Conservation (phyloP, 2,797 vertebrate genomes). For the Thamnophis elegans region DNA sequence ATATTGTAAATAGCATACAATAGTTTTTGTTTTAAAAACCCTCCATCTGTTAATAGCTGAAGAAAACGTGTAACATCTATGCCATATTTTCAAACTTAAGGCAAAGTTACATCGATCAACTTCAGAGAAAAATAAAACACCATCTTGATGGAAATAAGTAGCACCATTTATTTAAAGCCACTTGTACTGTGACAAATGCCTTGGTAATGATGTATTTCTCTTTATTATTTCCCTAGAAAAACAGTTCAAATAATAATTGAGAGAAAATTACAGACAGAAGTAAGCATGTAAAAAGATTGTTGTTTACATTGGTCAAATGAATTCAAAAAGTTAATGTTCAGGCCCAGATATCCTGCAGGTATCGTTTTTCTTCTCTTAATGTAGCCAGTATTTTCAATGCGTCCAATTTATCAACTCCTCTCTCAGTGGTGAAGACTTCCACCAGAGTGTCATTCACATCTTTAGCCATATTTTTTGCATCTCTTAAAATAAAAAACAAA, state of each 20-base stretch:
- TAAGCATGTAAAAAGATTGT: neutral
- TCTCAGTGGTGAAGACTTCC: slow-evolving; percentile 80
- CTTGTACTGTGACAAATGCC: neutral
- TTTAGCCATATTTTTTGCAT: slow-evolving; percentile 95
- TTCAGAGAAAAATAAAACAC: neutral
- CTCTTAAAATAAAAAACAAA: slow-evolving; percentile 69
- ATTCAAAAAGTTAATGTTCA: slow-evolving; percentile 62
- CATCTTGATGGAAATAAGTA: neutral
- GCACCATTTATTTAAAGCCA: neutral
- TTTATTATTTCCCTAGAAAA: neutral
- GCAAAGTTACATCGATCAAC: neutral
- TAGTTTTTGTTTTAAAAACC: neutral
- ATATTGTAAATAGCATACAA: neutral
- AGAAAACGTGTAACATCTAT: neutral
- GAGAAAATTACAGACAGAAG: neutral
- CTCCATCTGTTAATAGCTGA: neutral
- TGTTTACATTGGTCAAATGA: no score
- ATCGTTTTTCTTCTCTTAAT: slow-evolving; percentile 85
- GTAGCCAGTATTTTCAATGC: slow-evolving; percentile 84
- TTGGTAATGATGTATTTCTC: neutral
- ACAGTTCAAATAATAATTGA: neutral
- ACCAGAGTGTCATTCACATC: slow-evolving; percentile 83
- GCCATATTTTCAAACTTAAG: neutral
- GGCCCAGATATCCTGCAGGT: slow-evolving; percentile 94
- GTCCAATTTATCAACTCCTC: slow-evolving; percentile 80